Evolutionary conservation across 23 tunicate species (phyloP), one percentile per base, ranked within the genome.

Genomic region (Aplidium turbinatum): DNA sequence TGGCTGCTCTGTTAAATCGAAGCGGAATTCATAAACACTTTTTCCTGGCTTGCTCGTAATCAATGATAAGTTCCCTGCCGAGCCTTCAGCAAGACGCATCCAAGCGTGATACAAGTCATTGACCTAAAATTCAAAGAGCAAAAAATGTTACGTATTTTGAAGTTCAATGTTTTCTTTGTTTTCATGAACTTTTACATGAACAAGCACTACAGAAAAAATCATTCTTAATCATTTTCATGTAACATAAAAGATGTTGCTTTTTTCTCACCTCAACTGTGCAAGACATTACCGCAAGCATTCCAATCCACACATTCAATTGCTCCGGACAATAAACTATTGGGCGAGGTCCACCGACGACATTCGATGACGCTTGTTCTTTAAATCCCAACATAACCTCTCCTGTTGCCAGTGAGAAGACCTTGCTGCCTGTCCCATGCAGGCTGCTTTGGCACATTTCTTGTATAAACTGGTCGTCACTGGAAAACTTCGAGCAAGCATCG

Each of bases 331-430:
- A 31, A 1, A 80, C 11, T 7, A 9, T 36, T 24, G 77, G 60
- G 33, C 58, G 77, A 33, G 58, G 30, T 31, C 69, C 77, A 9
- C 58, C 71, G 3, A 58, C 69, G 19, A 77, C 45, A 30, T 39
- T 57, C 23, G 30, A 20, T 19, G 30, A 23, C 0, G 65, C 36
- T 22, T 40, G 28, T 55, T 80, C 57, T 19, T 52, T 66, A 29
- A 65, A 53, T 2, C 33, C 38, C 2, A 23, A 46, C 5, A 80
- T 29, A 2, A 70, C 56, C 11, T 56, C 58, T 6, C 36, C 29
- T 7, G 72, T 35, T 18, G 48, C 5, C 3, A 4, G 16, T 5
- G 72, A 35, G 13, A 65, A 65, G 24, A 50, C 36, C 25, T 65
- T 50, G 24, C 50, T 36, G 16, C 72, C 72, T 6, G 50, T 65